phyloP scores from a whole-genome alignment of 2,797 vertebrate genomes.

The Coendou prehensilis region DNA sequence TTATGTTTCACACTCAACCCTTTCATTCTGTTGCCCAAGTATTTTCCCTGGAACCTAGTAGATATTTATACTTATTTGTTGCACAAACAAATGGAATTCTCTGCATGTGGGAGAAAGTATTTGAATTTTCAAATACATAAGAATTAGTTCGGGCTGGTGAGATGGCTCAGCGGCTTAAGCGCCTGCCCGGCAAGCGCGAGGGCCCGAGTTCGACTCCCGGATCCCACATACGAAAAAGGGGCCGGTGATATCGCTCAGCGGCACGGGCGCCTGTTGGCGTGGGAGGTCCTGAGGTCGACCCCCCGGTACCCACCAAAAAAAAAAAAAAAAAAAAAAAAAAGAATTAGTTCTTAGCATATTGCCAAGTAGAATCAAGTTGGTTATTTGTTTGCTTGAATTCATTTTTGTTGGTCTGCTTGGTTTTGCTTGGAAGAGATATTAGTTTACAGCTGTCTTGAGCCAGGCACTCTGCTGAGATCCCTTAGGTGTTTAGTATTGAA shows the following conservation, averaged over 20 bases:
- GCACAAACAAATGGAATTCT: slow-evolving; percentile 44
- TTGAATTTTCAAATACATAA: slow-evolving; percentile 7
- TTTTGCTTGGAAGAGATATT: not conserved
- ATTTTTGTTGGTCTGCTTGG: not conserved
- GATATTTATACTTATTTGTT: slow-evolving; percentile 45
- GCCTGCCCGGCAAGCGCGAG: too few species aligned
- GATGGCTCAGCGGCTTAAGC: too few species aligned
- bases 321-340: too few species aligned
- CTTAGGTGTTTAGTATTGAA: not conserved
- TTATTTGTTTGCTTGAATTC: not conserved
- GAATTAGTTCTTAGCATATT: not conserved
- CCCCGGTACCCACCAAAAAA: too few species aligned
- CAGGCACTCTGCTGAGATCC: not conserved
- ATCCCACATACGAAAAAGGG: too few species aligned
- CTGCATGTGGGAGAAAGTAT: not conserved
- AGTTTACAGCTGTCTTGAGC: not conserved
- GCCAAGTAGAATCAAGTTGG: not conserved
- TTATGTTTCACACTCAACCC: not conserved
- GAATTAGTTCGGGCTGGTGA: not conserved
- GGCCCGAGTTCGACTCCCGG: too few species aligned
- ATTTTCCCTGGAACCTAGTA: slow-evolving; percentile 23
- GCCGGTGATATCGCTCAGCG: too few species aligned
- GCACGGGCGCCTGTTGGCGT: too few species aligned
- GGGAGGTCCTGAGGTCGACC: too few species aligned
- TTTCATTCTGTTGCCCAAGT: slow-evolving; percentile 41